Base-by-base conservation (phyloP, 2,888 invertebrate genomes). In the Tenthredo mesomela region DNA sequence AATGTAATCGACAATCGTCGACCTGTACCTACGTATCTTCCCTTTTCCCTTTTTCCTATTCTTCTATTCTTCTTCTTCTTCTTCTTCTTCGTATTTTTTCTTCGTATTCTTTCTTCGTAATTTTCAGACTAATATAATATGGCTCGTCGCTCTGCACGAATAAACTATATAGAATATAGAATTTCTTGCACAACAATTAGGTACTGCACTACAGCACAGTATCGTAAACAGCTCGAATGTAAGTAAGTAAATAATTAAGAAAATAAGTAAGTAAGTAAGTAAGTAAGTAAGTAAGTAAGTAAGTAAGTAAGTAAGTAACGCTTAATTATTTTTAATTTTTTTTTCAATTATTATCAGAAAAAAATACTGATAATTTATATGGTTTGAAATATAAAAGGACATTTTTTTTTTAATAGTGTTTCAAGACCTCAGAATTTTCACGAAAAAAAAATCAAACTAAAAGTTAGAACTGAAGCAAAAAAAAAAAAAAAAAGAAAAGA, bases 111-210 rank as follows among this genome's bases (percentile, higher is more conserved):
- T 37, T 37, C 33, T 37, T 50, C 1, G 70, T 18, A 71, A 71
- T 40, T 71, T 40, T 33, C n/a, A 33, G 40, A n/a, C 37, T 29
- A n/a, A 47, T 47, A 21, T 37, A 37, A 25, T 10, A 58, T 25
- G 61, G 70, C 70, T 70, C 40, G n/a, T 54, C 54, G 29, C 21
- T 71, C 70, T 71, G 70, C 70, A 71, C 70, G 70, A 71, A 71
- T 40, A 61, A 61, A 61, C 61, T 61, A 61, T 25, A 58, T 25
- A 61, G 61, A 10, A 61, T 61, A 21, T 61, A 12, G 18, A 61
- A 61, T 61, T 61, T 61, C 25, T 25, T 12, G 61, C 61, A 61
- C 61, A 61, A 10, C 61, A 25, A 6, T 58, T 58, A 58, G 6
- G 54, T n/a, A 54, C 54, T 54, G 25, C 61, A 61, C 61, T 12